Evolutionary conservation across 2,797 vertebrate genomes (phyloP).

Genomic region (Melanotaenia maccullochi): DNA sequence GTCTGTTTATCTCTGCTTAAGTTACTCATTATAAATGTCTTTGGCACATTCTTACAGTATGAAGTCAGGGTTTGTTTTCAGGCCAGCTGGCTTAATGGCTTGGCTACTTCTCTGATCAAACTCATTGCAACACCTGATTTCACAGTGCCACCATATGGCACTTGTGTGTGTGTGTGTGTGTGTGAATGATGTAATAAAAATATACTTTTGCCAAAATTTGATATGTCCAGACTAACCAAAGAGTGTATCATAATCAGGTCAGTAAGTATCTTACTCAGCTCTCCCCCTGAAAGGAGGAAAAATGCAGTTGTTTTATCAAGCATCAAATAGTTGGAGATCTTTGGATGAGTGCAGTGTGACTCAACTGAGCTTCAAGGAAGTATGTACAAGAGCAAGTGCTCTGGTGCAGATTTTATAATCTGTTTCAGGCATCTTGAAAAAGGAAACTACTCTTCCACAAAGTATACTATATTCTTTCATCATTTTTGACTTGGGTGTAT

Average conservation of each 20-base stretch:
- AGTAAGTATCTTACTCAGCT: neutral
- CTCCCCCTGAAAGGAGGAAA: conserved; percentile 46
- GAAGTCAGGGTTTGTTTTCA: conserved; percentile 59
- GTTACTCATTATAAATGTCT: conserved; percentile 39
- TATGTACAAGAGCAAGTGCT: conserved; percentile 30
- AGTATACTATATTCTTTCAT: neutral
- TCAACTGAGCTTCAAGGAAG: conserved; percentile 39
- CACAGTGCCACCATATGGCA: conserved; percentile 56
- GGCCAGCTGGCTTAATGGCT: conserved; percentile 61
- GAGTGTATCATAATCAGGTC: neutral
- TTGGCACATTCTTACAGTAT: conserved; percentile 46
- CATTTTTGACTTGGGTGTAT: neutral
- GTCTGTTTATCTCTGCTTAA: conserved; percentile 16
- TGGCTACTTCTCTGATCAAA: conserved; percentile 62
- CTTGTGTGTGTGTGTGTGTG: conserved; percentile 5
- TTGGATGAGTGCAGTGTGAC: conserved; percentile 55
- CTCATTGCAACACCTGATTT: conserved; percentile 54
- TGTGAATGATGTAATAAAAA: conserved; percentile 21
- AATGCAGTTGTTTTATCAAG: conserved; percentile 58
- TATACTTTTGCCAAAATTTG: conserved; percentile 28
- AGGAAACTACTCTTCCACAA: conserved; percentile 16
- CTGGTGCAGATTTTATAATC: conserved; percentile 42
- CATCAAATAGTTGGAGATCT: conserved; percentile 66
- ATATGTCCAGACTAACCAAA: conserved; percentile 17
- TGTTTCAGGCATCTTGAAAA: conserved; percentile 29